Percentiles rank a stretch among this genome's conserved stretches.
Conservation (phyloP, 2,888 invertebrate species). For the Pantelozetes paolii region DNA sequence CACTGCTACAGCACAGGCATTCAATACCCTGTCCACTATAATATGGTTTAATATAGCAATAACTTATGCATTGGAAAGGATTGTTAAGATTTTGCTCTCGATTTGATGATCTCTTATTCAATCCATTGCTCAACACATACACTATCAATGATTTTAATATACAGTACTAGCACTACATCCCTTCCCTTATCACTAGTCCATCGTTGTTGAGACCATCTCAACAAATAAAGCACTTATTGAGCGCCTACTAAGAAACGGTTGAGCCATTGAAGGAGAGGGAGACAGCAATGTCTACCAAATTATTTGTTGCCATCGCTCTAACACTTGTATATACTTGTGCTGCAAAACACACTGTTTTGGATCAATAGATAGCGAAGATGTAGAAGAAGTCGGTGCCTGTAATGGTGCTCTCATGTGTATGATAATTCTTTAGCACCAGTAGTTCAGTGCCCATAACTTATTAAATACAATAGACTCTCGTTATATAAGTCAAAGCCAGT, state of each 20-base stretch:
- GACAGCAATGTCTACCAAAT: background rate
- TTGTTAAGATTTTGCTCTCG: conserved; percentile 1
- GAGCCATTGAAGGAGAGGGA: too few species aligned
- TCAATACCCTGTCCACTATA: background rate
- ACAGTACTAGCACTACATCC: background rate
- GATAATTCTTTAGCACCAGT: conserved; percentile 12
- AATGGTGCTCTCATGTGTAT: conserved; percentile 31
- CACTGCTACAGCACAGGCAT: too few species aligned
- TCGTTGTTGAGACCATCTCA: background rate
- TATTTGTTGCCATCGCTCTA: conserved; percentile 16
- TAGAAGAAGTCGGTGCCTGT: background rate
- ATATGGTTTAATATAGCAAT: conserved; percentile 3
- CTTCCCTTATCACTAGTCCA: background rate
- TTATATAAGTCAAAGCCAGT: too few species aligned
- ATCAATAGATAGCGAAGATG: conserved; percentile 17
- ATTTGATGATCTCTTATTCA: background rate
- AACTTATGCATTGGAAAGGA: conserved; percentile 31
- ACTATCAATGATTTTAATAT: background rate
- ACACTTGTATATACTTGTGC: conserved; percentile 5
- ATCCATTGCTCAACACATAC: background rate
- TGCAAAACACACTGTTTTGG: conserved; percentile 25
- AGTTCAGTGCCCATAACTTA: background rate
- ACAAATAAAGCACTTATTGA: conserved; percentile 27
- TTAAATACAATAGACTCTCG: too few species aligned
- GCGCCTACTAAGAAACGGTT: background rate